Evolutionary conservation across 2,888 invertebrate genomes (phyloP).

Genomic region (Blomia tropicalis): DNA sequence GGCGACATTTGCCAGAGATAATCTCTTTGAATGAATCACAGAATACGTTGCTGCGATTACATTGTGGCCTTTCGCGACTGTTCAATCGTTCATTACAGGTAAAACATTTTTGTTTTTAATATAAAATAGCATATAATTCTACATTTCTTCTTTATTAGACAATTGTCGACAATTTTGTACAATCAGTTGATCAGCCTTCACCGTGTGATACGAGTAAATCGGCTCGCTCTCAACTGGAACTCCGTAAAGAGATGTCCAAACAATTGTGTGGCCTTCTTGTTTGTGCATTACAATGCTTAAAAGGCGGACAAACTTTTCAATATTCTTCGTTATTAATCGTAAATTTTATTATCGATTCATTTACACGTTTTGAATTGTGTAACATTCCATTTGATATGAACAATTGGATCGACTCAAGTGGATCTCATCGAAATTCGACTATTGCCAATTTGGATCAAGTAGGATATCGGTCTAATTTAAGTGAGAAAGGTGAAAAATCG

Average conservation of each 20-base stretch:
- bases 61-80: neutral
- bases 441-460: neutral
- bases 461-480: neutral
- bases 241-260: slow-evolving; percentile 35
- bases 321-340: slow-evolving; percentile 46
- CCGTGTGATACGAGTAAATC: neutral
- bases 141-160: slow-evolving; percentile 1
- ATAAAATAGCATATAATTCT: neutral
- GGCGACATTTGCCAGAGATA: slow-evolving; percentile 33
- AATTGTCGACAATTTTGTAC: slow-evolving; percentile 2
- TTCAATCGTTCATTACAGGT: slow-evolving; percentile 5
- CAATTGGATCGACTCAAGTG: neutral
- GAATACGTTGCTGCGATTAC: neutral
- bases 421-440: neutral
- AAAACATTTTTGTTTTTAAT: neutral
- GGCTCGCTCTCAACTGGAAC: slow-evolving; percentile 25
- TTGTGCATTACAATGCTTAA: slow-evolving; percentile 43
- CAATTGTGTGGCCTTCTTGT: slow-evolving; percentile 43
- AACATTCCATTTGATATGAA: neutral
- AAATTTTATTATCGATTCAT: slow-evolving; percentile 45
- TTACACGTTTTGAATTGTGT: slow-evolving; percentile 37
- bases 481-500: neutral
- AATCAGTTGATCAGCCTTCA: neutral
- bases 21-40: slow-evolving; percentile 1
- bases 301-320: slow-evolving; percentile 45